phyloP scores from a whole-genome alignment of 2,113 vertebrate genomes.

The Bucco capensis region DNA sequence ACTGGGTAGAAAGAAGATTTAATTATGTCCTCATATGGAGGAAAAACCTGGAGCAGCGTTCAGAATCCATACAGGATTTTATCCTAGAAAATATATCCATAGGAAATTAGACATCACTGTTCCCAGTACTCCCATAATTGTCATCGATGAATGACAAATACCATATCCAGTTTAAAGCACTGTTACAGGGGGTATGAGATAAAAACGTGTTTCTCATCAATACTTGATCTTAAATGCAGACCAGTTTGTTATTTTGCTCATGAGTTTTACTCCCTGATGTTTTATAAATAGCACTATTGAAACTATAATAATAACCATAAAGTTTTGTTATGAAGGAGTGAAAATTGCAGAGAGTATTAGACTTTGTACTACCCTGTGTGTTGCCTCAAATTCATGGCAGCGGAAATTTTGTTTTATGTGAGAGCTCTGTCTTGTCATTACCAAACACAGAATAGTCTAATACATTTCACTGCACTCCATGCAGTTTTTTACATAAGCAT shows the following conservation, averaged over 20 bases:
- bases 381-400: constrained; percentile 32
- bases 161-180: not conserved
- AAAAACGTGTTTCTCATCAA: constrained; percentile 59
- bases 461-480: constrained; percentile 4
- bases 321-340: constrained; percentile 18
- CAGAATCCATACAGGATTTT: not conserved
- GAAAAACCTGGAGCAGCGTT: not conserved
- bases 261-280: constrained; percentile 21
- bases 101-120: constrained; percentile 9
- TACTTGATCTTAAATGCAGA: constrained; percentile 36
- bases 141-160: constrained; percentile 35
- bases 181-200: constrained; percentile 46
- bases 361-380: constrained; percentile 29
- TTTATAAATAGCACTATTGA: constrained; percentile 52
- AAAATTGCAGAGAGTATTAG: constrained; percentile 31
- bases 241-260: constrained; percentile 29
- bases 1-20: not conserved
- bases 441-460: not conserved
- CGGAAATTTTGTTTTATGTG: constrained; percentile 43
- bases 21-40: not conserved
- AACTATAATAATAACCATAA: constrained; percentile 50
- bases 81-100: constrained; percentile 43
- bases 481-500: constrained; percentile 29
- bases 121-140: constrained; percentile 31
- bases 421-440: constrained; percentile 33